Base-by-base conservation (phyloP, 2,113 vertebrate genomes). In the Ia io region DNA sequence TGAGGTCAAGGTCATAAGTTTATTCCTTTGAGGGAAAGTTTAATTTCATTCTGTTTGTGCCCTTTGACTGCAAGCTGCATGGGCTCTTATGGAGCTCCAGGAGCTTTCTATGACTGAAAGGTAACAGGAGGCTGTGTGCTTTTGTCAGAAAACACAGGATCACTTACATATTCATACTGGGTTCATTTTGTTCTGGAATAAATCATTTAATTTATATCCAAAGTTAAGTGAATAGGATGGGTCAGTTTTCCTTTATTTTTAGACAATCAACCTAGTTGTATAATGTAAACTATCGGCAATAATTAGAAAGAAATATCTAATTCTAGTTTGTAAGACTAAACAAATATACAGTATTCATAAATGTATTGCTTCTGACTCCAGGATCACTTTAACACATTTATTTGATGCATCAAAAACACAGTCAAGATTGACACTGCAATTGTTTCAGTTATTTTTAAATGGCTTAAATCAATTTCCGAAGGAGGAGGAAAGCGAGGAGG, bases 31-130 rank as follows among this genome's bases (percentile, higher is more conserved):
- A 91, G 35, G 12, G 84, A 18, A 70, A 49, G 6, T 93, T 90
- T 94, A 77, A 76, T 82, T 86, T 88, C 18, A 93, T 73, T 94
- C 53, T 78, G 49, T 78, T 73, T 77, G 61, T 91, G 40, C n/a
- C 37, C 63, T 83, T 63, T 93, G 63, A 89, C 32, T 83, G 3
- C 44, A 84, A 84, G 70, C 4, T n/a, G 3, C 11, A 32, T 2
- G 23, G 40, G 6, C 17, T 84, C 17, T 70, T 23, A 63, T 44
- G n/a, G 22, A 71, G 5, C 0, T 10, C 42, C 35, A 47, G 17
- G 17, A 61, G 1, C 3, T 88, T 86, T 69, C 32, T 37, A 32
- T 14, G 37, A 25, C 10, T 79, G 14, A 91, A 94, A 94, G 85
- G 79, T 30, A 76, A 61, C 25, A 61, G 12, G 18, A 94, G 9